phyloP scores from a whole-genome alignment of 2,113 vertebrate species.

The Neogale vison region DNA sequence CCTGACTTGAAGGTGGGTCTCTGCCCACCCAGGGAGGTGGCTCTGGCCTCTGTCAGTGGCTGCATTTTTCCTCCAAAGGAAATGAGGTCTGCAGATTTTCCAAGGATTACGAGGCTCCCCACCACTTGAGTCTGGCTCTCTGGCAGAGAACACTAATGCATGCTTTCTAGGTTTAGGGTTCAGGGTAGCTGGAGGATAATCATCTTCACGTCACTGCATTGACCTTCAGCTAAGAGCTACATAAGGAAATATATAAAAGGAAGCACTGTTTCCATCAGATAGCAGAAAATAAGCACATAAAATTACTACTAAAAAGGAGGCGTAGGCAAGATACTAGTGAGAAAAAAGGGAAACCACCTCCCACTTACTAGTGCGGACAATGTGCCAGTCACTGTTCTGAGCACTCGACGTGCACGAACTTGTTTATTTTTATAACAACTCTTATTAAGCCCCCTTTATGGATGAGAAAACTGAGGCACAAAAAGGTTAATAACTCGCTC shows the following conservation, averaged over 20 bases:
- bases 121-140: neutral
- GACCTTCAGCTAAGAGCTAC: neutral
- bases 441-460: neutral
- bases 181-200: neutral
- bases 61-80: neutral
- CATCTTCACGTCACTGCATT: neutral
- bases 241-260: neutral
- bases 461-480: neutral
- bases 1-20: neutral
- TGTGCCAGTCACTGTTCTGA: neutral
- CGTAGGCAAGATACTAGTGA: neutral
- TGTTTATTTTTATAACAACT: neutral
- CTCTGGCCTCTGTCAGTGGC: neutral
- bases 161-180: neutral
- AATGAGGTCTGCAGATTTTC: neutral
- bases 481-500: neutral
- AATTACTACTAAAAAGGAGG: neutral
- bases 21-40: neutral
- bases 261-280: neutral
- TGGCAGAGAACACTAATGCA: neutral
- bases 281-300: constrained; percentile 3
- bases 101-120: neutral
- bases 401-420: neutral
- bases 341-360: neutral
- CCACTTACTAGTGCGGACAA: neutral